phyloP scores from a whole-genome alignment of 2,797 vertebrate genomes.

The Enoplosus armatus region DNA sequence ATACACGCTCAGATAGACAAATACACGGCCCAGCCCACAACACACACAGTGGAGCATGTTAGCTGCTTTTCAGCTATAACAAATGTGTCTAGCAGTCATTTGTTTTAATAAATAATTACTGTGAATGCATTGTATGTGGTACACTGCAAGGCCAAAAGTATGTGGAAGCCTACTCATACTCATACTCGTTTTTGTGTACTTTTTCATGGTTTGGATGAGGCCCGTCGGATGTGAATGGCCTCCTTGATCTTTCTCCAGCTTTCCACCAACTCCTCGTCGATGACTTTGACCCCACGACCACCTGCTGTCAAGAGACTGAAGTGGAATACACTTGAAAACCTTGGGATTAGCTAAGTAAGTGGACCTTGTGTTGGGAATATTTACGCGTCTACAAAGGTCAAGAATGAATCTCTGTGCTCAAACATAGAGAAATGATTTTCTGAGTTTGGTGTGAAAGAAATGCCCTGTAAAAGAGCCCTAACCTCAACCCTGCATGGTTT shows the following conservation, averaged over 20 bases:
- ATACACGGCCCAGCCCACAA: slow-evolving; percentile 8
- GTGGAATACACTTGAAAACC: background rate
- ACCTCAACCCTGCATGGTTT: background rate
- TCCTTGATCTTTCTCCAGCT: background rate
- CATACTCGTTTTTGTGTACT: background rate
- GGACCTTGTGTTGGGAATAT: background rate
- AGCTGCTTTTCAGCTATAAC: background rate
- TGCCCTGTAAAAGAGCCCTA: background rate
- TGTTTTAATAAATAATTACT: background rate
- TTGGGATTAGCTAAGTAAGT: background rate
- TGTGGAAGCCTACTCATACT: too few species aligned
- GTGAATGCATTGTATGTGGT: background rate
- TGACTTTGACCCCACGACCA: background rate
- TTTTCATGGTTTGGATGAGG: background rate
- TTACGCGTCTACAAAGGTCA: background rate
- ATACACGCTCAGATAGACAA: slow-evolving; percentile 6
- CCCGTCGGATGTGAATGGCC: background rate
- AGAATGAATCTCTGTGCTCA: background rate
- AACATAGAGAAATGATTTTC: background rate
- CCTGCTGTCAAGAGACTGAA: background rate
- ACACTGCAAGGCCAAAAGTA: too few species aligned
- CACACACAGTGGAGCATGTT: slow-evolving; percentile 27
- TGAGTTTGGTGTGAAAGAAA: background rate
- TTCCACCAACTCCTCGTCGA: too few species aligned
- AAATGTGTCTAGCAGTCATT: background rate